Conservation (phyloP, 53 echinoderm and acorn worm species). For the Actinopyga echinites region DNA sequence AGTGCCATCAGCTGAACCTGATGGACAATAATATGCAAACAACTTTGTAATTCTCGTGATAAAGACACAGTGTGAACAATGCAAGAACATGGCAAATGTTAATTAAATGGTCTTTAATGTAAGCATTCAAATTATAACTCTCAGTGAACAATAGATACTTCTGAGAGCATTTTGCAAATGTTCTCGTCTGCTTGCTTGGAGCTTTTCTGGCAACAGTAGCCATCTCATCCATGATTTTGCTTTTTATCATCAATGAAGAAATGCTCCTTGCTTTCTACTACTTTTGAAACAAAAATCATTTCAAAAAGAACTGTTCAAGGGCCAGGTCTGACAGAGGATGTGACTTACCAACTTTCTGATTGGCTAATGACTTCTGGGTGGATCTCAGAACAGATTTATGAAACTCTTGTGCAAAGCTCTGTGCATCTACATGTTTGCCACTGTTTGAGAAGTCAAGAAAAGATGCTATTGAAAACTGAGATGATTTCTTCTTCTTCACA, state of each 20-base stretch:
- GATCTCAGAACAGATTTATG: slow-evolving; percentile 92
- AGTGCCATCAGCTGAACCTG: slow-evolving; percentile 6
- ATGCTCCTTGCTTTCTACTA: too few species aligned
- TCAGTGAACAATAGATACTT: too few species aligned
- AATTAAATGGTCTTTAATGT: too few species aligned
- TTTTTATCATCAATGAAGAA: too few species aligned
- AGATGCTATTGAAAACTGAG: slow-evolving; percentile 61
- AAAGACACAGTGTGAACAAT: background rate
- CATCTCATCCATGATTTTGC: too few species aligned
- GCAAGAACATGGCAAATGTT: background rate
- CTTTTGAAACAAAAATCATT: too few species aligned
- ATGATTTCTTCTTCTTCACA: slow-evolving; percentile 54
- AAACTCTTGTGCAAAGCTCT: slow-evolving; percentile 95
- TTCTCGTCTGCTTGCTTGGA: too few species aligned
- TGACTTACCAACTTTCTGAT: slow-evolving; percentile 63
- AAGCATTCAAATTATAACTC: too few species aligned
- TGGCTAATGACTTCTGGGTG: slow-evolving; percentile 85
- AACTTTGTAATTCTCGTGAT: background rate
- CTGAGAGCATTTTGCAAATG: too few species aligned
- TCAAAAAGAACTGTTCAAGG: too few species aligned
- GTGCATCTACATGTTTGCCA: slow-evolving; percentile 55
- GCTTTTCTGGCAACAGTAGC: too few species aligned
- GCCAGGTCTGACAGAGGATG: too few species aligned
- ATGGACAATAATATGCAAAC: background rate
- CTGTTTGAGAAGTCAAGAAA: slow-evolving; percentile 55